These are phyloP conservation scores for Malacoctenus gilli DNA, from an alignment of 2,797 vertebrate genomes.

Conservation along the genomic window DNA sequence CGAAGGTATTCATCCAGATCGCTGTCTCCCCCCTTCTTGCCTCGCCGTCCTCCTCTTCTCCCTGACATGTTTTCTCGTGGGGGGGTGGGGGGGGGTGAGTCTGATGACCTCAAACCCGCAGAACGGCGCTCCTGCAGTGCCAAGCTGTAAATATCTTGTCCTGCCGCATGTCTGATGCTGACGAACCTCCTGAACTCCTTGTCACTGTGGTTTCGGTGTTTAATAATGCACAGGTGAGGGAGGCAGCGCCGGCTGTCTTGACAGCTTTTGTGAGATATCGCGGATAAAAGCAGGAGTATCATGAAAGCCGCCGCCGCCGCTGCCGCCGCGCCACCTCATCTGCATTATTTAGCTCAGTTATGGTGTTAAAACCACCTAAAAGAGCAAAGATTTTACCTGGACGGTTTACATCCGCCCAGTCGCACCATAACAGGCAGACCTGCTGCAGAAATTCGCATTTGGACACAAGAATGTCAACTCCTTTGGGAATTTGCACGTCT, in stretches of 20 bases:
- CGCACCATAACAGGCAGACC: too few species aligned
- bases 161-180: conserved; percentile 3
- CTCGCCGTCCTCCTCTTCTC: conserved; percentile 18
- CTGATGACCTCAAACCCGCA: conserved; percentile 22
- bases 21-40: too few species aligned
- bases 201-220: not conserved
- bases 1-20: too few species aligned
- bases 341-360: not conserved
- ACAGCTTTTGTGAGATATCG: not conserved
- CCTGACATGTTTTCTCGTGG: conserved; percentile 15
- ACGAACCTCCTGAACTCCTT: conserved; percentile 9
- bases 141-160: not conserved
- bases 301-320: not conserved
- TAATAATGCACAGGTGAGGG: too few species aligned
- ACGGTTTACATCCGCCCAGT: too few species aligned
- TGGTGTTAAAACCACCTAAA: not conserved
- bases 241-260: too few species aligned
- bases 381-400: too few species aligned
- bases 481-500: too few species aligned
- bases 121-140: not conserved
- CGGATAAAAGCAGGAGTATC: not conserved
- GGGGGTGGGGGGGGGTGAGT: conserved; percentile 8
- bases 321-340: not conserved
- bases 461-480: too few species aligned
- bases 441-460: too few species aligned